Evolutionary conservation across 2,888 invertebrate genomes (phyloP), one percentile per base, ranked within the genome.

Genomic region (Catocala nupta): DNA sequence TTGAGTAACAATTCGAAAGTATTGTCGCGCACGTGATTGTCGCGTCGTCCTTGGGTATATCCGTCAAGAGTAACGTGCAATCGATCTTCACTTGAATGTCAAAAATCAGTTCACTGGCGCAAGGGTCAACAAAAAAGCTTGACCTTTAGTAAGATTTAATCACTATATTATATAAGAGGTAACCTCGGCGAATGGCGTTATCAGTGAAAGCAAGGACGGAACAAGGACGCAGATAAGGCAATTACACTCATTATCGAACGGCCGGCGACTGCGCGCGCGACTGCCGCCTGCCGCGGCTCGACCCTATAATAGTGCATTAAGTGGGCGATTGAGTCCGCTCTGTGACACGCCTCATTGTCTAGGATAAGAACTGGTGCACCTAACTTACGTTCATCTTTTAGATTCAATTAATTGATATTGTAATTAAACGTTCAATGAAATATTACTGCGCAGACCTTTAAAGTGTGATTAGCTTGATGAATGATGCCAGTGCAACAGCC

Each of bases 121-220:
- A 75, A 73, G 77, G 81, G 83, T 83, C 72, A 77, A 64, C 57
- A 55, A 53, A 56, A 80, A 84, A 77, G 56, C 63, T 70, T 83
- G 84, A 87, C 88, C 84, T 88, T 87, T 86, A 65, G 44, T 51
- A 63, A 63, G 71, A 76, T 73, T 72, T 73, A 79, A 79, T 71
- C 69, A 73, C 65, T 70, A 42, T 76, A 80, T 88, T 88, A 88
- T 87, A 87, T 87, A 87, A 87, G 81, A 82, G 80, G 83, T 86
- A 83, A 83, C 82, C 78, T 78, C 81, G 81, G 80, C 72, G 77
- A 63, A 53, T 82, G 65, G 63, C 67, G 89, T 91, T 93, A 93
- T 93, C 93, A 93, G 91, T 92, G 92, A 93, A 93, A 92, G 92
- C 90, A 92, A 93, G 92, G 92, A 90, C 92, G 84, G 68, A 82